Evolutionary conservation across 2,888 invertebrate species (phyloP), one percentile per base, ranked within the genome.

Genomic region (Falcaria lacertinaria): DNA sequence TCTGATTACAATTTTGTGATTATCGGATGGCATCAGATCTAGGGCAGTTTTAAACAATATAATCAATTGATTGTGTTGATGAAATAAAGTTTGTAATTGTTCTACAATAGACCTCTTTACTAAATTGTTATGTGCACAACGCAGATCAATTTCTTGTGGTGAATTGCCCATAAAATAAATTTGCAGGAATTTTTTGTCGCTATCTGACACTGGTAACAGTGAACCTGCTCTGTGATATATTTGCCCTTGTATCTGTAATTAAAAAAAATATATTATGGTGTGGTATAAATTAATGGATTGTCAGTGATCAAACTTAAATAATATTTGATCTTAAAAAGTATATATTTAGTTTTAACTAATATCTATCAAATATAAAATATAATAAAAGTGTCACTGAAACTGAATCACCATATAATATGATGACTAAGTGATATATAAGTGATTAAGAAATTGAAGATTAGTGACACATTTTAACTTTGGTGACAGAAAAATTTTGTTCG

Each of bases 111-210:
- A 39, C 34, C 56, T 53, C 15, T 56, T 61, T 6, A 57, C 52
- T 39, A 7, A 50, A 15, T 45, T 52, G 42, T 57, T 57, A n/a
- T 53, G 47, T 45, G 45, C 57, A 37, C 54, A 56, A 57, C 59
- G 59, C 38, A 7, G 35, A 54, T 57, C 16, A 2, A 56, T 14
- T 57, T 57, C 42, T 47, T 8, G 1, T 53, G 41, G 4, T 44
- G 45, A 48, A 58, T 56, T 43, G 48, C 54, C 53, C 50, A 57
- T 58, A 48, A 58, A 58, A 55, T 56, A 59, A 39, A 61, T 57
- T 60, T 59, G 61, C 47, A 60, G n/a, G 7, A 61, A 58, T 50
- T 57, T 47, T 17, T 59, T 1, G 35, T 57, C 19, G 5, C 5
- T 19, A 53, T 56, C 52, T 34, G 50, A n/a, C 43, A 46, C 15